A percentile compares a stretch with the other conserved stretches of the same genome.
Evolutionary conservation across 2,888 invertebrate species (phyloP).

Genomic region (Tetramorium bicarinatum): DNA sequence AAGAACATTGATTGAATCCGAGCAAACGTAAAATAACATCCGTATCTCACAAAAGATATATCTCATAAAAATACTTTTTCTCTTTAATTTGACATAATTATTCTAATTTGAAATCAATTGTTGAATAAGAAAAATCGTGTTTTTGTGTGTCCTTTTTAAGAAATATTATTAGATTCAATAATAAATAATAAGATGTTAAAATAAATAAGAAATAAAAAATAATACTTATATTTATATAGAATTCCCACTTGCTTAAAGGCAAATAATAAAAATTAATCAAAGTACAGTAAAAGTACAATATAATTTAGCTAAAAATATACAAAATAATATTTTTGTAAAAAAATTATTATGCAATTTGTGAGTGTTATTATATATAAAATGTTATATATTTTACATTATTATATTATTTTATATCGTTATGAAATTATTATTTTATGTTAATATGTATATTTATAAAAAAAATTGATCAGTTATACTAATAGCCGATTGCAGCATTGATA

Average conservation of each 20-base stretch:
- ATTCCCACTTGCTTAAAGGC: too few relatives aligned
- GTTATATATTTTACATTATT: too few relatives aligned
- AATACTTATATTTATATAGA: neutral
- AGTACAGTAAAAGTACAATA: neutral
- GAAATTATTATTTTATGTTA: neutral
- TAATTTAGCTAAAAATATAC: neutral
- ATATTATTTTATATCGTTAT: neutral
- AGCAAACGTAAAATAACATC: slow-evolving; percentile 55
- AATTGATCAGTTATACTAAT: neutral
- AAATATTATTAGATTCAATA: neutral
- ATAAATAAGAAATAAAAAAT: neutral
- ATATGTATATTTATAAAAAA: neutral
- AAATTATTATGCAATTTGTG: neutral
- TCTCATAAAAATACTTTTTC: neutral
- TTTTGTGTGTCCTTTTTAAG: neutral
- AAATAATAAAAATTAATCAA: too few relatives aligned
- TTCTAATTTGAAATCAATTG: neutral
- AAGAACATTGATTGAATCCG: slow-evolving; percentile 69
- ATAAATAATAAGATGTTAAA: too few relatives aligned
- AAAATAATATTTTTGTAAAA: neutral
- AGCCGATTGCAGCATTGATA: neutral
- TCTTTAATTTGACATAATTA: neutral
- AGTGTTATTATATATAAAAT: neutral
- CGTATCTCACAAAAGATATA: neutral
- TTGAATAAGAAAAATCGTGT: neutral